Evolutionary conservation across 2,888 invertebrate species (phyloP), one percentile per base, ranked within the genome.

Genomic region (Aspidiotus destructor): DNA sequence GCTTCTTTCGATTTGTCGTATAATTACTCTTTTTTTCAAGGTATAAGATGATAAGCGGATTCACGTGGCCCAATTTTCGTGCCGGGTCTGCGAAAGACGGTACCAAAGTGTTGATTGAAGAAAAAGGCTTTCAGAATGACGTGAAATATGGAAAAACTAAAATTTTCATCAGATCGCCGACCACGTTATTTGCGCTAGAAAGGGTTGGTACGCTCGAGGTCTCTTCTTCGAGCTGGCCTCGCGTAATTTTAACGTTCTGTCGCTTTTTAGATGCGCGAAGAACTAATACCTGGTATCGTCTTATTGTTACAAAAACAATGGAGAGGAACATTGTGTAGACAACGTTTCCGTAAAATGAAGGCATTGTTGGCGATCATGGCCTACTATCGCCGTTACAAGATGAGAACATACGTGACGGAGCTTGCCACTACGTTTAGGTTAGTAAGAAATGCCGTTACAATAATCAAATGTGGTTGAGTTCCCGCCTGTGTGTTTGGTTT

Each of bases 11-110:
- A 28, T 28, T 28, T 28, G 5, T 28, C n/a, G n/a, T 17, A 10
- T 10, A 3, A 16, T 52, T 72, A 63, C 70, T 69, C 54, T 73
- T 74, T 68, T 70, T 70, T 75, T 76, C 41, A 72, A 86, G 96
- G 71, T 98, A 98, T 83, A 98, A 98, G 82, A 93, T 97, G 91
- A 88, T 96, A 73, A 92, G 90, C 0, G 87, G 89, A 76, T 88
- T 88, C 78, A 98, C 97, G 3, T 98, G 98, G 98, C 98, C 98
- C 48, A 96, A 94, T 80, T 97, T 88, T 81, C 85, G 87, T 70
- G 85, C 86, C 7, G 86, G 85, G 65, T 81, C 79, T 65, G 88
- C 88, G 73, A 84, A 84, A 75, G 92, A 95, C 72, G 96, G 93
- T 1, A 91, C 91, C 5, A 82, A 86, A 75, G 87, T 88, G 71